These are phyloP conservation scores for Sinella curviseta DNA, from an alignment of 1,140 invertebrate genomes.

Conservation along the genomic window DNA sequence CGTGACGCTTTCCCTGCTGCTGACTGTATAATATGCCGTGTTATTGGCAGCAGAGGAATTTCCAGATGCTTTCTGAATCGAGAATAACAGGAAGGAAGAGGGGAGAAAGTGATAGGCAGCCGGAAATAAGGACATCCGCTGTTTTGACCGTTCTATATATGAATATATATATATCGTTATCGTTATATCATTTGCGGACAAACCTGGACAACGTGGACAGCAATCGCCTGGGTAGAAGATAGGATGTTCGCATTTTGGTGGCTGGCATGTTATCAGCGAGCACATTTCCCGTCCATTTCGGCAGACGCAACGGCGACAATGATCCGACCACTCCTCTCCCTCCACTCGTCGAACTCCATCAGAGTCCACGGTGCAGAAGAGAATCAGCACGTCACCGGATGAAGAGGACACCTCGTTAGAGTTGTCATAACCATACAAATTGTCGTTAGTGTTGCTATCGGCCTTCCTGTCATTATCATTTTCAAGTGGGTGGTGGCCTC, in stretches of 20 bases:
- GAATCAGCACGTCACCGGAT: neutral
- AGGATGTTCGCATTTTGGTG: conserved; percentile 54
- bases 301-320: conserved; percentile 60
- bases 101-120: neutral
- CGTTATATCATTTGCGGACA: too few relatives aligned
- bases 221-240: conserved; percentile 55
- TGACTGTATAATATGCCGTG: conserved; percentile 7
- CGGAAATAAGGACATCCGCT: neutral
- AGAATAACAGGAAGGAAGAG: neutral
- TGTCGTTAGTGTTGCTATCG: too few relatives aligned
- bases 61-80: neutral
- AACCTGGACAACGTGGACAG: conserved; percentile 58
- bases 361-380: conserved; percentile 29
- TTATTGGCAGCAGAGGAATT: conserved; percentile 21
- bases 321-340: conserved; percentile 60
- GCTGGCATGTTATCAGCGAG: conserved; percentile 58
- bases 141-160: too few relatives aligned
- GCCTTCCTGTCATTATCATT: neutral
- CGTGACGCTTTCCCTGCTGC: neutral
- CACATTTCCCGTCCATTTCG: conserved; percentile 59
- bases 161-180: too few relatives aligned
- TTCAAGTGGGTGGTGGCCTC: too few relatives aligned
- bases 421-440: too few relatives aligned
- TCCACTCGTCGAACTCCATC: conserved; percentile 49
- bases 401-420: neutral